Base-by-base conservation (phyloP, 1,140 invertebrate species). In the Uloborus diversus region DNA sequence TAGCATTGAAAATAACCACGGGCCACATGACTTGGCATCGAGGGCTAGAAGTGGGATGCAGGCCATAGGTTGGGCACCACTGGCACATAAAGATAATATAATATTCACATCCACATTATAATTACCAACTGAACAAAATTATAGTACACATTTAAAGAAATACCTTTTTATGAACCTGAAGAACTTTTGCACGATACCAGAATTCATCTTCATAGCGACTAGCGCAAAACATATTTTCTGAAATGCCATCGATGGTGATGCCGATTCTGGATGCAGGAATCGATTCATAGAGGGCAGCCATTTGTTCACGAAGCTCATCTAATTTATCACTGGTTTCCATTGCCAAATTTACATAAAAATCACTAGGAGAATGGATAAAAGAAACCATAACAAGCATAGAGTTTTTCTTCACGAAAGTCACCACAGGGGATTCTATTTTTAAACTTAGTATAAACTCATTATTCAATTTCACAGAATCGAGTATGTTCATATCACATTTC, bases 281-380 rank as follows among this genome's bases (percentile, higher is more conserved):
- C 13, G 75, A 47, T n/a, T 66, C 27, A 30, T 79, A 79, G n/a
- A 51, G 3, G 51, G 3, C 25, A 7, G 37, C 35, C 65, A 79
- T 79, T 62, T 69, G 35, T 25, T 69, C 64, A n/a, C 27, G 35
- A 20, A 79, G 57, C 0, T 62, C 65, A 62, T 79, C 76, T 33
- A 79, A 62, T 27, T 11, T 51, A 9, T 35, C 35, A 49, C 35
- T 61, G 30, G 42, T 23, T 17, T 61, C 28, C 66, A 69, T 69
- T 25, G 65, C 56, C 28, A 70, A 30, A 35, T 79, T 79, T 9
- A 69, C 57, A 79, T 69, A 79, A 62, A 79, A 79, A 9, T 79
- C 76, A 79, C 35, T 61, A 14, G 76, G 76, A 62, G 17, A 33
- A 17, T 35, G 20, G 33, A 79, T 79, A 25, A 51, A 30, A 4